Base-by-base conservation (phyloP, 2,888 invertebrate genomes). In the Brachypterus glaber region DNA sequence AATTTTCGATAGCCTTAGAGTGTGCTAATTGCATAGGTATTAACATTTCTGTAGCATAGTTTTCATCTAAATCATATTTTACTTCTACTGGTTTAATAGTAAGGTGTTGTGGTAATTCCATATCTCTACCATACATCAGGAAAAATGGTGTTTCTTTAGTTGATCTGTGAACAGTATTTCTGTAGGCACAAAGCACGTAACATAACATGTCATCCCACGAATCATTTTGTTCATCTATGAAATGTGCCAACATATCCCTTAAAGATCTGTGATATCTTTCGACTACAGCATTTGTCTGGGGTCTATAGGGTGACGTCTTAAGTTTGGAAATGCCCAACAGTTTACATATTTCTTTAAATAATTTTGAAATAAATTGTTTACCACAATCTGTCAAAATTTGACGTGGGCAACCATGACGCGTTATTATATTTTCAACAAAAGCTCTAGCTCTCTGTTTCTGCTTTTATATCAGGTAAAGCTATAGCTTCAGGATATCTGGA, bases 181-280 rank as follows among this genome's bases (percentile, higher is more conserved):
- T 21, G 33, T 46, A 50, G 1, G 53, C 48, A 47, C 54, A 49
- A 29, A 54, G 17, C 0, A 46, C 50, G 30, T 43, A 51, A 1
- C 54, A 53, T 16, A 59, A 12, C 47, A 49, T 49, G 12, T 41
- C 21, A 30, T 58, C 57, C 55, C 55, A 59, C 30, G n/a, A n/a
- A n/a, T n/a, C n/a, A n/a, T n/a, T n/a, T n/a, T n/a, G n/a, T n/a
- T n/a, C n/a, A n/a, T n/a, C 54, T 47, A 9, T 29, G 14, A 14
- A 55, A 30, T 56, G 53, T 2, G 50, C 46, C 3, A 59, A 18
- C 32, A 47, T 46, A 15, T 52, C 48, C 32, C 49, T 54, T 1
- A 60, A 29, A 2, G 46, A 43, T 26, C 55, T 33, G 25, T 59
- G 58, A 24, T 48, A 41, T 25, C 58, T 24, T 36, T 60, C 59